Evolutionary conservation across 2,888 invertebrate genomes (phyloP).

Genomic region (Nymphalis urticae): DNA sequence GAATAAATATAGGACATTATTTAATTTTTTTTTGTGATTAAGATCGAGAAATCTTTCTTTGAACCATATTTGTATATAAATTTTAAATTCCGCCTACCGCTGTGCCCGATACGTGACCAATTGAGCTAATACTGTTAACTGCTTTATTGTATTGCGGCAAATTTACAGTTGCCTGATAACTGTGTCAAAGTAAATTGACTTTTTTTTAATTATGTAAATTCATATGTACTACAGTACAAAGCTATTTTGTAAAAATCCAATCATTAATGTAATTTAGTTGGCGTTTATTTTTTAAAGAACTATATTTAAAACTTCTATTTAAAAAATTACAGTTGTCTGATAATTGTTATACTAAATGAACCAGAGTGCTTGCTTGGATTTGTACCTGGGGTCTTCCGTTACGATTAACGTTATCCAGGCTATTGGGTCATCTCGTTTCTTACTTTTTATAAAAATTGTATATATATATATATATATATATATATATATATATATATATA

Average conservation of each 20-base stretch:
- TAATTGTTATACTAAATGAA: too few relatives aligned
- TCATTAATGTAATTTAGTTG: neutral
- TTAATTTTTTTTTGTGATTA: neutral
- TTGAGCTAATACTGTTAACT: conserved; percentile 54
- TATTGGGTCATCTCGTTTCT: too few relatives aligned
- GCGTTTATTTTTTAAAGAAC: too few relatives aligned
- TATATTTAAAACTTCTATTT: too few relatives aligned
- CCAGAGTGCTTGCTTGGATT: too few relatives aligned
- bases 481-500: too few relatives aligned
- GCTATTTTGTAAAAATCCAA: neutral
- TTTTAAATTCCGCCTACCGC: conserved; percentile 23
- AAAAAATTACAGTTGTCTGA: too few relatives aligned
- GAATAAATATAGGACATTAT: too few relatives aligned
- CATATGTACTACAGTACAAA: neutral
- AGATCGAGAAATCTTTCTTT: neutral
- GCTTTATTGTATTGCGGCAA: conserved; percentile 47
- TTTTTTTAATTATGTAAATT: conserved; percentile 22
- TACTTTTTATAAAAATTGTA: too few relatives aligned
- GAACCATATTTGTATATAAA: conserved; percentile 2
- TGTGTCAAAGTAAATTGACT: conserved; percentile 39
- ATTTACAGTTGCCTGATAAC: conserved; percentile 41
- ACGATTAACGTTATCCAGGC: too few relatives aligned
- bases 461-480: too few relatives aligned
- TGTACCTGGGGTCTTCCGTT: too few relatives aligned
- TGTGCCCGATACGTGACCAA: conserved; percentile 46